These are phyloP conservation scores for Protobothrops flavoviridis DNA, from an alignment of 2,113 vertebrate genomes.

Conservation along the genomic window DNA sequence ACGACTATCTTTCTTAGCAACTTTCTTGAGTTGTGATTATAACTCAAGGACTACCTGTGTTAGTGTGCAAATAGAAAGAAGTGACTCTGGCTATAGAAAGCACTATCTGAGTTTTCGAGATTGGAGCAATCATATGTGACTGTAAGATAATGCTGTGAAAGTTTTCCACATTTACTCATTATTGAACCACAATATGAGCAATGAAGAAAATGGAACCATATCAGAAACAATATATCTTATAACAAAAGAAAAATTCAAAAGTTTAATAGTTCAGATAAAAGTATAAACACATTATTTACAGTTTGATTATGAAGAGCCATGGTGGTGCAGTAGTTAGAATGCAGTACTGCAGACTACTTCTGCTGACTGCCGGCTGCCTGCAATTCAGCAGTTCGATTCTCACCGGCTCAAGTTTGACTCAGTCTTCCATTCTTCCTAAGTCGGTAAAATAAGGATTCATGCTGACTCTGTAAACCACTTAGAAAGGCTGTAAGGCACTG, in stretches of 20 bases:
- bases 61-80: background rate
- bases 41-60: too few species aligned
- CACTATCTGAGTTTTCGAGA: background rate
- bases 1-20: too few species aligned
- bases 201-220: background rate
- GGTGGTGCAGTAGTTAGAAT: too few species aligned
- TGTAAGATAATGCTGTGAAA: background rate
- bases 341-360: too few species aligned
- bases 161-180: conserved; percentile 13
- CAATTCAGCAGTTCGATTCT: too few species aligned
- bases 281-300: background rate
- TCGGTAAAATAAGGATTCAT: too few species aligned
- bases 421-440: too few species aligned
- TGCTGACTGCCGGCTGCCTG: too few species aligned
- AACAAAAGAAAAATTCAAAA: background rate
- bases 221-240: background rate
- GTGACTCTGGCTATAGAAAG: background rate
- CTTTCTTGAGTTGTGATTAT: too few species aligned
- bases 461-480: too few species aligned
- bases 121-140: background rate
- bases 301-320: background rate
- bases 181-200: conserved; percentile 2
- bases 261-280: background rate
- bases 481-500: too few species aligned
- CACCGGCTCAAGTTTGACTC: too few species aligned